Evolutionary conservation across 2,888 invertebrate species (phyloP).

Genomic region (Chironomus riparius): DNA sequence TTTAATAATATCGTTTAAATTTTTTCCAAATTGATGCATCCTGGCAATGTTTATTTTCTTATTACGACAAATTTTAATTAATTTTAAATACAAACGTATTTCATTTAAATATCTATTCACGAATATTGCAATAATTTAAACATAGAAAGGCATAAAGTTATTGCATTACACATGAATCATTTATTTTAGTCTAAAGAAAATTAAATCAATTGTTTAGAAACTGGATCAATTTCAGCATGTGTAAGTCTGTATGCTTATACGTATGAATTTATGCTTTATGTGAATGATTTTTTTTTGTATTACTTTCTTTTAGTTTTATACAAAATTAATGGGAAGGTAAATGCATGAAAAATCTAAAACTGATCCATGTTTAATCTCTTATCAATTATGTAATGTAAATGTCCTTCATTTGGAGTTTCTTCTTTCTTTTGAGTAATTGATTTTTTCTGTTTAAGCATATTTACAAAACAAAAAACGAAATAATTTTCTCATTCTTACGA

Average conservation of each 20-base stretch:
- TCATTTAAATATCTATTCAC: neutral
- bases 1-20: too few relatives aligned
- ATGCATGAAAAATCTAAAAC: neutral
- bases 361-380: too few relatives aligned
- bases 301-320: neutral
- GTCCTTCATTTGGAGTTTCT: neutral
- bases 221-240: too few relatives aligned
- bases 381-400: too few relatives aligned
- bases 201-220: neutral
- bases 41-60: neutral
- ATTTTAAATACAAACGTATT: too few relatives aligned
- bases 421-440: slow-evolving; percentile 14
- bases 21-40: too few relatives aligned
- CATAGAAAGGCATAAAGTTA: neutral
- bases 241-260: too few relatives aligned
- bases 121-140: neutral
- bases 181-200: neutral
- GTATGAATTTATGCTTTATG: neutral
- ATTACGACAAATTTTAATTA: too few relatives aligned
- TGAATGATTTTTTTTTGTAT: neutral
- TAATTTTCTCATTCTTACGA: neutral
- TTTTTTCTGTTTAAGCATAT: slow-evolving; percentile 24
- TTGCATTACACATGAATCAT: neutral
- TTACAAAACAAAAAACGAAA: neutral
- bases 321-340: neutral